These are phyloP conservation scores for Chiloscyllium punctatum DNA, from an alignment of 2,797 vertebrate genomes.

Conservation along the genomic window DNA sequence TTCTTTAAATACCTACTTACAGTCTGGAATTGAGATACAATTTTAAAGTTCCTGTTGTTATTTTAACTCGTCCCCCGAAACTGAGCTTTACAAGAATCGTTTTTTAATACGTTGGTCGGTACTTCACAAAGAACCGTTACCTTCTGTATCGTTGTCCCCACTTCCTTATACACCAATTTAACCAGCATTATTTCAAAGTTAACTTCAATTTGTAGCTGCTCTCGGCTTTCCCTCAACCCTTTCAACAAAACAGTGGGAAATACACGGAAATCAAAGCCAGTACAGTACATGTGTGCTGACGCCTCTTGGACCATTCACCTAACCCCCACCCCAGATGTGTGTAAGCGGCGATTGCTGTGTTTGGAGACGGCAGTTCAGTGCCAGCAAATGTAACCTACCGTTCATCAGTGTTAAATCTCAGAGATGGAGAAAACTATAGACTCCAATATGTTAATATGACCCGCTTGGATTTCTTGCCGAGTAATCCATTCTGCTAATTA, in stretches of 20 bases:
- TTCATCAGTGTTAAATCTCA: neutral
- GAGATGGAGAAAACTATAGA: neutral
- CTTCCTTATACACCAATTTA: neutral
- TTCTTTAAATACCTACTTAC: neutral
- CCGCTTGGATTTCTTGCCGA: neutral
- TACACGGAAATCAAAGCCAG: neutral
- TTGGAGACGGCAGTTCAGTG: neutral
- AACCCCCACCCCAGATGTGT: no score
- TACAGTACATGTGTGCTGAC: neutral
- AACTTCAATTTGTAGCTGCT: neutral
- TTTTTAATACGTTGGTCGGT: neutral
- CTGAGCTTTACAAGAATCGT: neutral
- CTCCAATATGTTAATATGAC: neutral
- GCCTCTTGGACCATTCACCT: neutral
- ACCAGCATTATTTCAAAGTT: neutral
- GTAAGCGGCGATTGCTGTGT: neutral
- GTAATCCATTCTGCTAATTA: neutral
- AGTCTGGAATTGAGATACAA: neutral
- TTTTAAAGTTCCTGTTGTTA: neutral
- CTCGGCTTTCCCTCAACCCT: neutral
- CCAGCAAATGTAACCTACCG: neutral
- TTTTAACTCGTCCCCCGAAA: neutral
- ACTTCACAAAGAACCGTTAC: neutral
- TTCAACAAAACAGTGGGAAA: neutral
- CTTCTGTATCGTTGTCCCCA: neutral